Conservation (phyloP, 2,888 invertebrate species). For the Tipula confusa region DNA sequence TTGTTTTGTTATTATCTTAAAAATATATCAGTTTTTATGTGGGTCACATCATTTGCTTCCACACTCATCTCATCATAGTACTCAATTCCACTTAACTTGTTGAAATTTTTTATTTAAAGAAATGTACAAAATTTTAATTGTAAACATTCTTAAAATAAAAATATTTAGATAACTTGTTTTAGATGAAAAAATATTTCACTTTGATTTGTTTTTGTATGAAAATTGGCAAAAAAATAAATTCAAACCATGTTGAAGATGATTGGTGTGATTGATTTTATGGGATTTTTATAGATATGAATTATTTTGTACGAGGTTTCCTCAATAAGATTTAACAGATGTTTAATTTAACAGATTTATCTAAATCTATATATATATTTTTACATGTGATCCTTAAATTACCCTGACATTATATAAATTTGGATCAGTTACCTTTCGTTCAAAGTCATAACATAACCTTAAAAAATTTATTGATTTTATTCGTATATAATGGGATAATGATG, state of each 20-base stretch:
- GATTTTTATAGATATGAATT: background rate
- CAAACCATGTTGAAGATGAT: background rate
- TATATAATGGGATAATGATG: background rate
- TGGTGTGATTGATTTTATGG: background rate
- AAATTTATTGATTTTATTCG: background rate
- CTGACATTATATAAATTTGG: background rate
- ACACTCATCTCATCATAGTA: background rate
- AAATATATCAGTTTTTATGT: background rate
- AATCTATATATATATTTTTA: background rate
- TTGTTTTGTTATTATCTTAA: background rate
- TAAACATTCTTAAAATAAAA: background rate
- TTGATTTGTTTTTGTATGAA: background rate
- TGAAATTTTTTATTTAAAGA: background rate
- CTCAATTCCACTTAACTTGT: conserved; percentile 4
- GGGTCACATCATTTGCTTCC: background rate
- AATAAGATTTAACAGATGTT: background rate
- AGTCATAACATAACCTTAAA: background rate
- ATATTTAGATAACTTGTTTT: background rate
- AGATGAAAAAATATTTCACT: background rate
- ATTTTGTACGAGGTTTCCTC: background rate
- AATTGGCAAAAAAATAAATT: background rate
- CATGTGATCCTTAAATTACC: background rate
- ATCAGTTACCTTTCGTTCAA: background rate
- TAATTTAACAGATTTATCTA: background rate
- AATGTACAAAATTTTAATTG: background rate